phyloP scores from a whole-genome alignment of 2,797 vertebrate species.

The Gallinago stenura region DNA sequence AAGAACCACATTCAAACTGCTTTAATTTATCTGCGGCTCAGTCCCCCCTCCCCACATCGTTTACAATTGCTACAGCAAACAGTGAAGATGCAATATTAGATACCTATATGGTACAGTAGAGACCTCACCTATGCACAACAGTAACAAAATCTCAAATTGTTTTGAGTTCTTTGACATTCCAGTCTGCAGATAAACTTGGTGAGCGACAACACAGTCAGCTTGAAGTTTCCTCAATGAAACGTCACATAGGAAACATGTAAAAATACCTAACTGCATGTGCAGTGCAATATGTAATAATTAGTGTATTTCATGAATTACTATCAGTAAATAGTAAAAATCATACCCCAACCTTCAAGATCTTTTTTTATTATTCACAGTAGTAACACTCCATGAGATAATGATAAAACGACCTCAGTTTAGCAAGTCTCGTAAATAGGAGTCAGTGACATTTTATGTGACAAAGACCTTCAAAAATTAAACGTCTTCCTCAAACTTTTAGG shows the following conservation, averaged over 20 bases:
- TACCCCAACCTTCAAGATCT: background rate
- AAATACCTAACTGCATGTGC: background rate
- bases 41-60: accelerated
- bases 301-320: background rate
- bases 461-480: constrained; percentile 1
- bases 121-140: background rate
- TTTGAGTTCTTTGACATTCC: background rate
- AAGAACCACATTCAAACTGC: background rate
- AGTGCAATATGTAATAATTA: background rate
- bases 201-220: background rate
- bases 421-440: background rate
- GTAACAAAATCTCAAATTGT: background rate
- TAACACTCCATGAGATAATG: background rate
- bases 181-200: background rate
- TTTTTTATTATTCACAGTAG: background rate
- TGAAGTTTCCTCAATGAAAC: background rate
- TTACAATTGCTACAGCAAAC: too few species aligned
- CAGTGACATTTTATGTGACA: background rate
- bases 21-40: background rate
- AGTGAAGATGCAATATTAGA: background rate
- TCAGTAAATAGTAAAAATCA: background rate
- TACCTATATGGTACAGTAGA: background rate
- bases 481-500: background rate
- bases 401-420: background rate
- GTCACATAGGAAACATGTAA: background rate